These are phyloP conservation scores for Poliocrania exsul DNA, from an alignment of 2,797 vertebrate genomes.

Conservation along the genomic window DNA sequence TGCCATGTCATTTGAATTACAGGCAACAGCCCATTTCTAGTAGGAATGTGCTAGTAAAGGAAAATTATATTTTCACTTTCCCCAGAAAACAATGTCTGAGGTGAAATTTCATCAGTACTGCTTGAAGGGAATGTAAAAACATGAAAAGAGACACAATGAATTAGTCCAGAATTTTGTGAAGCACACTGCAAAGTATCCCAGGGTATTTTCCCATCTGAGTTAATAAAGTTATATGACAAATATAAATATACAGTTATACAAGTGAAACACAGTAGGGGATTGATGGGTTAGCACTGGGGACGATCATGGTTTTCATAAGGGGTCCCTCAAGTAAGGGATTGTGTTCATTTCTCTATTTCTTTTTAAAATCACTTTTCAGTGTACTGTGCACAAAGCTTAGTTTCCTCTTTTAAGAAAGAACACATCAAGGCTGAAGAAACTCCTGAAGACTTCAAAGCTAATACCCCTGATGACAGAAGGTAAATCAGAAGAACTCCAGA, in stretches of 20 bases:
- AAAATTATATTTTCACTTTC: neutral
- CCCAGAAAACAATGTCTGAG: neutral
- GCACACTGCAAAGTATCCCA: neutral
- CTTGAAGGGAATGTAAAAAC: neutral
- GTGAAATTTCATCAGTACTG: neutral
- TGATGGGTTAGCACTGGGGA: neutral
- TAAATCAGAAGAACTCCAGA: slow-evolving; percentile 17
- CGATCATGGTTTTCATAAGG: neutral
- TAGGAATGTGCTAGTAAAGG: neutral
- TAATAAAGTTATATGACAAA: neutral
- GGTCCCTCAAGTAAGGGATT: fast-evolving
- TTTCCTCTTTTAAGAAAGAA: neutral
- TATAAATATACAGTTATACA: neutral
- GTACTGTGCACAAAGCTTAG: neutral
- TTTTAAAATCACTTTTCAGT: neutral
- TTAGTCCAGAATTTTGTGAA: neutral
- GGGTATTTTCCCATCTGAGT: neutral
- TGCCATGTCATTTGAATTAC: neutral
- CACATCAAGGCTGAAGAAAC: neutral
- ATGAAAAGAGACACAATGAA: neutral
- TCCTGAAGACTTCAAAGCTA: slow-evolving; percentile 17
- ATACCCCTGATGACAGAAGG: neutral
- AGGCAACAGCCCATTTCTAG: neutral
- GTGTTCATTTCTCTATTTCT: neutral
- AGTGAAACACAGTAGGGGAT: neutral